Percentiles rank a stretch among this genome's conserved stretches.
phyloP scores from a whole-genome alignment of 2,888 invertebrate genomes.

The Belgica antarctica region DNA sequence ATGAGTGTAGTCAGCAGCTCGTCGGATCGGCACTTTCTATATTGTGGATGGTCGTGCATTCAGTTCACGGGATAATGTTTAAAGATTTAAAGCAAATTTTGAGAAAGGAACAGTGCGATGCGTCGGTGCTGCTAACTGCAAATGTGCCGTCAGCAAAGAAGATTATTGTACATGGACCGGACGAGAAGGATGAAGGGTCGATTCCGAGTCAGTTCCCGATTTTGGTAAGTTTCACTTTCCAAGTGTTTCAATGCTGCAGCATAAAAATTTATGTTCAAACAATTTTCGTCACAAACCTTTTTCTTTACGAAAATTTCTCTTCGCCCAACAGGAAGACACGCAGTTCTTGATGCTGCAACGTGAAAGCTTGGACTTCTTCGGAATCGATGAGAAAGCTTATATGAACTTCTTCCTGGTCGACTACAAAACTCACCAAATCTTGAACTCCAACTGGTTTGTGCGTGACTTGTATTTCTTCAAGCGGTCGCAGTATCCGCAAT shows the following conservation, averaged over 20 bases:
- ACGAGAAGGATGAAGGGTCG: conserved; percentile 70
- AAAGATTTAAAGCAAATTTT: conserved; percentile 98
- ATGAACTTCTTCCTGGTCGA: conserved; percentile 94
- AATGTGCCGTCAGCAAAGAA: conserved; percentile 99
- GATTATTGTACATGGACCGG: conserved; percentile 91
- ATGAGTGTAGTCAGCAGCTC: conserved; percentile 91
- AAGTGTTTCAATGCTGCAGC: no score
- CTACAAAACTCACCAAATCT: conserved; percentile 98
- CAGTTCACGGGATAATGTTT: conserved; percentile 98
- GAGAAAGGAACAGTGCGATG: conserved; percentile 98
- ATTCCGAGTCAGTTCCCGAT: conserved; percentile 99
- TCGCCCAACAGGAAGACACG: conserved; percentile 78
- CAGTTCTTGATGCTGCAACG: conserved; percentile 92
- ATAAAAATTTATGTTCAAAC: conserved; percentile 3
- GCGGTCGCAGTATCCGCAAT: conserved; percentile 95
- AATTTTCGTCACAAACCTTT: neutral
- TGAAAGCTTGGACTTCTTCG: conserved; percentile 95
- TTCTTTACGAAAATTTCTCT: neutral
- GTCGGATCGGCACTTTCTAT: conserved; percentile 93
- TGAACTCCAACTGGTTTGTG: conserved; percentile 92
- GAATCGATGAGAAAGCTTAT: conserved; percentile 86
- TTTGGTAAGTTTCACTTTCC: conserved; percentile 19
- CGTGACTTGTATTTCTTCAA: conserved; percentile 94
- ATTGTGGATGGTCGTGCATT: conserved; percentile 98
- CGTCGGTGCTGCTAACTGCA: conserved; percentile 93